Evolutionary conservation across 1,140 invertebrate species (phyloP), one percentile per base, ranked within the genome.

Genomic region (Zaprionus lachaisei): DNA sequence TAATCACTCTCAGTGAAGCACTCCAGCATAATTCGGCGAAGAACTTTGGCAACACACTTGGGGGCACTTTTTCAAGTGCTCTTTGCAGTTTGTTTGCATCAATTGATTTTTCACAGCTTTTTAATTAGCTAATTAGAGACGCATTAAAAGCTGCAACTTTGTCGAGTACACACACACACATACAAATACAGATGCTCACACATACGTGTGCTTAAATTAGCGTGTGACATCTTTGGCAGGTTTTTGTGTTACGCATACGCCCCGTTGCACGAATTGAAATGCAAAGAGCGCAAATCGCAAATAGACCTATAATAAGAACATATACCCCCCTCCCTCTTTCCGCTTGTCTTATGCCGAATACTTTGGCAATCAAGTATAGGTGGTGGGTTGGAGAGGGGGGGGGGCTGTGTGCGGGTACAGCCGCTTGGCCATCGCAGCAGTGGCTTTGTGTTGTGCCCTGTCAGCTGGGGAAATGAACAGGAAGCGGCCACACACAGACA

Each of bases 401-500:
- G 0, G 31, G 2, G 31, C 38, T 41, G 15, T 41, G 15, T n/a
- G 38, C 38, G 38, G 38, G 22, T 34, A 26, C 31, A 34, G 31
- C 31, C 3, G 31, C 31, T 17, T 55, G 49, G 28, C 9, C 41
- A 17, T 24, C 20, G 17, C 20, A 41, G 38, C 37, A 38, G 34
- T 41, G 5, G 56, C 38, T 60, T 34, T 49, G 56, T 49, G 41
- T 26, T 49, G 38, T 61, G 37, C 28, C 11, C 37, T 58, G 66
- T 61, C 66, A 60, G 15, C 20, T 68, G 38, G 56, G 56, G 66
- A 60, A 68, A 68, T 68, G 66, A 68, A 68, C 66, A 68, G 66
- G 66, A 68, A 49, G 37, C 62, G 47, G 20, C 28, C 17, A 7
- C 1, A 15, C 56, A 58, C 47, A 22, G 11, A 22, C 20, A 49